Evolutionary conservation across 2,113 vertebrate genomes (phyloP), one percentile per base, ranked within the genome.

Genomic region (Leucoraja erinaceus): DNA sequence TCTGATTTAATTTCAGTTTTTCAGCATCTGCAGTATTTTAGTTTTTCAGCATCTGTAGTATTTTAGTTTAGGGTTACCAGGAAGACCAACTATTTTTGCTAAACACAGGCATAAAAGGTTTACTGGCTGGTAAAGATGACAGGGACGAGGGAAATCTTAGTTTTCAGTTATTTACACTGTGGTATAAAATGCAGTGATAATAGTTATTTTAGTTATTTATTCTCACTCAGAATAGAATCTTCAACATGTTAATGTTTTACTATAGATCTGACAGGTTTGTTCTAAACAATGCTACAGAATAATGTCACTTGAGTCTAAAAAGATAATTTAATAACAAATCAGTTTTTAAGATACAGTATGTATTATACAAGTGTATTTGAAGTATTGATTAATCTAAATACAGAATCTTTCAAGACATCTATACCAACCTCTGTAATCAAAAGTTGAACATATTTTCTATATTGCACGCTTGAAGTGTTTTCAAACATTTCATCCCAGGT

Each of bases 361-460:
- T 47, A 54, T 81, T 81, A 47, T 81, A 79, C 18, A 20, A 2
- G 54, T 81, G 5, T 84, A 61, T 61, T 63, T 31, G 83, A 88
- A 88, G 18, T 66, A 66, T 31, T 88, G 28, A n/a, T 88, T 59
- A 88, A 63, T 63, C 28, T 63, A 31, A 31, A 6, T 16, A 28
- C 83, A 18, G 12, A 14, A 63, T 28, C 12, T 61, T 0, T 61
- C 5, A 59, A 59, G 83, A 61, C 83, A 63, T 28, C 28, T 59
- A 4, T 38, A 90, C 90, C 22, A 8, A 91, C 90, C 31, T 54
- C 11, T 91, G 0, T 1, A 25, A 8, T 6, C 22, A 91, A 68
- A 0, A 5, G 0, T 0, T 16, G 11, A 74, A 5, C 59, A 4
- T 72, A 25, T 14, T 0, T 12, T 5, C 9, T 25, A 54, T 91